phyloP scores from a whole-genome alignment of 2,888 invertebrate genomes.

The Anaspis maculata region DNA sequence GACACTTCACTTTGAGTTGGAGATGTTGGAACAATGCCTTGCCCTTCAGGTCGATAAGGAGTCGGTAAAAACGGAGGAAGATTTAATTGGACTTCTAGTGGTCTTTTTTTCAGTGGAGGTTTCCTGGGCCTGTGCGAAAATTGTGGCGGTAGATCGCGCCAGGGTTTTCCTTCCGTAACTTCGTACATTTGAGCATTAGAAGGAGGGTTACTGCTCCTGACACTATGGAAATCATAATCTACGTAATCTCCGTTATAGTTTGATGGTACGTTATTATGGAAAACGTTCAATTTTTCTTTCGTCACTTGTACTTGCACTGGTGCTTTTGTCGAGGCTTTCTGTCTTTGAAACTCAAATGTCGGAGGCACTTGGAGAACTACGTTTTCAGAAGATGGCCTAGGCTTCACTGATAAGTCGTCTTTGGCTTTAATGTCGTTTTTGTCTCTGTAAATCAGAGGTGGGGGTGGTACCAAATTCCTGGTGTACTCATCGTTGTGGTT shows the following conservation, averaged over 20 bases:
- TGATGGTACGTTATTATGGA: constrained; percentile 30
- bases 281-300: constrained; percentile 39
- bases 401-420: constrained; percentile 19
- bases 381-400: constrained; percentile 25
- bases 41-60: constrained; percentile 33
- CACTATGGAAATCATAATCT: constrained; percentile 25
- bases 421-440: constrained; percentile 13
- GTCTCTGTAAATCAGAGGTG: constrained; percentile 20
- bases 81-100: constrained; percentile 24
- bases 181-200: constrained; percentile 27
- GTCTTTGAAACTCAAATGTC: constrained; percentile 26
- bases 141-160: constrained; percentile 12
- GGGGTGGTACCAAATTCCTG: constrained; percentile 45
- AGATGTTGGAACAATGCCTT: constrained; percentile 31
- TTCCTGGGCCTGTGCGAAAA: constrained; percentile 4
- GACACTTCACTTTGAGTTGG: constrained; percentile 39
- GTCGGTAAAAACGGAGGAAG: constrained; percentile 37
- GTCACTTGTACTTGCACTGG: constrained; percentile 36
- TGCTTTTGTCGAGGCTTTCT: constrained; percentile 5
- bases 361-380: constrained; percentile 31
- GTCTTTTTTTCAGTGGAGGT: constrained; percentile 12
- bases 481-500: constrained; percentile 38
- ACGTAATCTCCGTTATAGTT: constrained; percentile 25
- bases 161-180: constrained; percentile 36
- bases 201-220: constrained; percentile 6